A percentile compares a stretch with the other conserved stretches of the same genome.
These are phyloP conservation scores for Zygogramma bicolorata DNA, from an alignment of 2,888 invertebrate species.

Conservation along the genomic window DNA sequence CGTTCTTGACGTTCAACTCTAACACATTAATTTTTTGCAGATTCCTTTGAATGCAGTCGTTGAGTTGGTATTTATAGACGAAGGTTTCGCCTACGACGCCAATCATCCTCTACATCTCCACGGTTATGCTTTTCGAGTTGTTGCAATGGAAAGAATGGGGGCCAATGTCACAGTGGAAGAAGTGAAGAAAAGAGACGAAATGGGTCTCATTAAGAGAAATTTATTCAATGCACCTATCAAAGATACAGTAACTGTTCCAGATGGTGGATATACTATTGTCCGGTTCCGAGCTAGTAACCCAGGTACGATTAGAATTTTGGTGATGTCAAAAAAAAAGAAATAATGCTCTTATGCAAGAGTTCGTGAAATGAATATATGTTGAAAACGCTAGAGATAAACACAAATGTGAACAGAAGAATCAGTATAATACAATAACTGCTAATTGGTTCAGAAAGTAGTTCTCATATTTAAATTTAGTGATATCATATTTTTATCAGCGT, in stretches of 20 bases:
- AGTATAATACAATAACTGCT: no score
- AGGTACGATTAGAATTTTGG: constrained; percentile 67
- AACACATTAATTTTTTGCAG: no score
- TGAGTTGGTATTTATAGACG: constrained; percentile 87
- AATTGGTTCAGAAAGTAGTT: no score
- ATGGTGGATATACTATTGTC: constrained; percentile 89
- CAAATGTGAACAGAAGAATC: no score
- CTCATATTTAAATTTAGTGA: no score
- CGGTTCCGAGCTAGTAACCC: constrained; percentile 89
- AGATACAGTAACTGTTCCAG: constrained; percentile 91
- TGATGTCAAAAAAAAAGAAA: neutral
- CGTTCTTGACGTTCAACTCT: no score
- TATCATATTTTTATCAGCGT: no score
- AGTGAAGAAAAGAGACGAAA: constrained; percentile 75
- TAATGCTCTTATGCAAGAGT: no score
- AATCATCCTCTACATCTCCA: constrained; percentile 92
- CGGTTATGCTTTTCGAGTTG: constrained; percentile 86
- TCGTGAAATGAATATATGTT: no score
- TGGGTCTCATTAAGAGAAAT: constrained; percentile 79
- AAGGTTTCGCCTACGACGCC: constrained; percentile 86
- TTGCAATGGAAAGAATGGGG: constrained; percentile 82
- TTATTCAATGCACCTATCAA: constrained; percentile 82
- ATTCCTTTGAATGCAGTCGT: constrained; percentile 81
- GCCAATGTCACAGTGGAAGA: constrained; percentile 77
- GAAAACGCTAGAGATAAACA: no score